Evolutionary conservation across 2,797 vertebrate species (phyloP).

Genomic region (Pangasius djambal): DNA sequence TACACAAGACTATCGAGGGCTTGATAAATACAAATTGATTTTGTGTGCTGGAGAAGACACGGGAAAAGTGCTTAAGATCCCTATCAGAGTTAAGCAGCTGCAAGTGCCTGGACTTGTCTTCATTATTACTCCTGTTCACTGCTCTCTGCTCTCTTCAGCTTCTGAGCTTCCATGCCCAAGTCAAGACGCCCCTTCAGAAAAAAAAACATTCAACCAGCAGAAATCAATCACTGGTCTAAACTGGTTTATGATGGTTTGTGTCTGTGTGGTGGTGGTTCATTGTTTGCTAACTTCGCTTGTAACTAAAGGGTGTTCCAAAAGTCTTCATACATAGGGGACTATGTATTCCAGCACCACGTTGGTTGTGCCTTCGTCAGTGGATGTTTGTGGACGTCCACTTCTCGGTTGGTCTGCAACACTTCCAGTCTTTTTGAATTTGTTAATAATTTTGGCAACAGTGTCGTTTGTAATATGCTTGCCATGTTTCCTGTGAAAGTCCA

Average conservation of each 20-base stretch:
- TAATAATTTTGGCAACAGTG: no score
- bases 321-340: no score
- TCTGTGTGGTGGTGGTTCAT: not conserved
- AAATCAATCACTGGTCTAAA: not conserved
- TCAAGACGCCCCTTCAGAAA: not conserved
- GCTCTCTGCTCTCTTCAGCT: conserved; percentile 12
- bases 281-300: not conserved
- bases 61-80: conserved; percentile 68
- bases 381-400: no score
- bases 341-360: no score
- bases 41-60: conserved; percentile 61
- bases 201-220: not conserved
- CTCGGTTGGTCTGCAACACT: no score
- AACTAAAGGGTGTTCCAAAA: no score
- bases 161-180: not conserved
- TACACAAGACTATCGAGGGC: conserved; percentile 59
- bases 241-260: not conserved
- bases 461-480: no score
- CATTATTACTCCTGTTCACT: conserved; percentile 52
- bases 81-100: conserved; percentile 59
- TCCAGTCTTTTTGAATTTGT: no score
- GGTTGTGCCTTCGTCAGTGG: no score
- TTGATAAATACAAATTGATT: conserved; percentile 71
- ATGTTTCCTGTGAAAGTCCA: no score
- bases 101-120: conserved; percentile 59